These are phyloP conservation scores for Pangasius sanitwongsei DNA, from an alignment of 2,797 vertebrate genomes.

Conservation along the genomic window DNA sequence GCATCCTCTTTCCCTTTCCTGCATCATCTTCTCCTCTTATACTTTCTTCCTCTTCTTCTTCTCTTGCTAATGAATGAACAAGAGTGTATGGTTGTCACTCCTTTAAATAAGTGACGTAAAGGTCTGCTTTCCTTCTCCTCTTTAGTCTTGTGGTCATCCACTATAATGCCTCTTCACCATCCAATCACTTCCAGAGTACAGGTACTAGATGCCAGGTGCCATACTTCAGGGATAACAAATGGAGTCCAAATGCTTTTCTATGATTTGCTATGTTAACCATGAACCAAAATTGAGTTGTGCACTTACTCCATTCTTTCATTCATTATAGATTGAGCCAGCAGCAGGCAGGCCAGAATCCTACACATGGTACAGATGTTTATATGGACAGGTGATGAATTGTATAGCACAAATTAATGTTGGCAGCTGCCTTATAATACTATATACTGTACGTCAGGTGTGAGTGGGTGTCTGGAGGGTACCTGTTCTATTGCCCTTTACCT, in stretches of 20 bases:
- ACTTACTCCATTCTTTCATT: neutral
- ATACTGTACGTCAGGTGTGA: neutral
- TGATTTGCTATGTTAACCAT: neutral
- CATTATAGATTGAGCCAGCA: neutral
- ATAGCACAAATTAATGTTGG: slow-evolving; percentile 41
- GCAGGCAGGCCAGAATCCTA: neutral
- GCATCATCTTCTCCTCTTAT: neutral
- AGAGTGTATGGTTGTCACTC: neutral
- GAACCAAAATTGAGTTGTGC: neutral
- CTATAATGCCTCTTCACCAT: neutral
- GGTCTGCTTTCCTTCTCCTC: neutral
- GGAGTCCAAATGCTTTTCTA: neutral
- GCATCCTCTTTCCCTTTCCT: slow-evolving; percentile 47
- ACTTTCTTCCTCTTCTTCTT: slow-evolving; percentile 18
- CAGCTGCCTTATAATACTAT: slow-evolving; percentile 17
- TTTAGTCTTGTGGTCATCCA: neutral
- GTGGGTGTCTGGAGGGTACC: neutral
- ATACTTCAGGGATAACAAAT: neutral
- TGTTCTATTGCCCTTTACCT: neutral
- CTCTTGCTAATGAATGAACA: slow-evolving; percentile 7
- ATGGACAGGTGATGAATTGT: slow-evolving; percentile 36
- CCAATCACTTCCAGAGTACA: neutral
- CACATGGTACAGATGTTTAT: neutral
- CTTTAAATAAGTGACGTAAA: neutral
- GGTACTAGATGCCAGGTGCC: neutral